These are phyloP conservation scores for Meghimatium bilineatum DNA, from an alignment of 2,888 invertebrate genomes.

Conservation along the genomic window DNA sequence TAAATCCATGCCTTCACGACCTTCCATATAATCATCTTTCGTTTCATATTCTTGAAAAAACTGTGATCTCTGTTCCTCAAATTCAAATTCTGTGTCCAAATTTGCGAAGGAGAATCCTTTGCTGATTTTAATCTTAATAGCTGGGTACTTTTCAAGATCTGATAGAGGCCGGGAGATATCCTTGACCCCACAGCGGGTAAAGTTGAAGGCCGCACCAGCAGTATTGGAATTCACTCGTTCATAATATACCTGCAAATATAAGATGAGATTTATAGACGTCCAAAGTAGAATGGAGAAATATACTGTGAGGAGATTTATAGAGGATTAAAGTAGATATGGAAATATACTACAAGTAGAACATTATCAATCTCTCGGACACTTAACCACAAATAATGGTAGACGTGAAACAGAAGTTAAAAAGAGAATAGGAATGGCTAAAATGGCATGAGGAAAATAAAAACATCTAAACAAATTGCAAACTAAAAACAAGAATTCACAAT, in stretches of 20 bases:
- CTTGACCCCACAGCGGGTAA: constrained; percentile 84
- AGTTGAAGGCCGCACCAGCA: constrained; percentile 87
- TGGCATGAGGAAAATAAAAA: no score
- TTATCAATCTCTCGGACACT: no score
- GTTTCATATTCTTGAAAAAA: constrained; percentile 89
- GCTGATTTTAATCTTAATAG: constrained; percentile 87
- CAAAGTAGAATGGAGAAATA: no score
- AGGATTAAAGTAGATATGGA: no score
- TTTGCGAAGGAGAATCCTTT: constrained; percentile 90
- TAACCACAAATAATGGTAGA: no score
- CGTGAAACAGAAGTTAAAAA: no score
- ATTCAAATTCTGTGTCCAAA: constrained; percentile 86
- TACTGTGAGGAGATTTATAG: no score
- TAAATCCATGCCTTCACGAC: constrained; percentile 86
- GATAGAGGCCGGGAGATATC: constrained; percentile 86
- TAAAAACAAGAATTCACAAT: no score
- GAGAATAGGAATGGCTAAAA: no score
- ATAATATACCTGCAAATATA: constrained; percentile 82
- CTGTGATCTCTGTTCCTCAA: constrained; percentile 87
- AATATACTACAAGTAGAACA: no score
- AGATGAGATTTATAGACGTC: background rate
- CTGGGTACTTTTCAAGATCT: constrained; percentile 83
- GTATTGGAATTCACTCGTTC: constrained; percentile 89
- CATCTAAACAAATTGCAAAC: no score
- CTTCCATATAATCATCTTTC: constrained; percentile 90